Base-by-base conservation (phyloP, 2,797 vertebrate species). In the Nyctalus aviator region DNA sequence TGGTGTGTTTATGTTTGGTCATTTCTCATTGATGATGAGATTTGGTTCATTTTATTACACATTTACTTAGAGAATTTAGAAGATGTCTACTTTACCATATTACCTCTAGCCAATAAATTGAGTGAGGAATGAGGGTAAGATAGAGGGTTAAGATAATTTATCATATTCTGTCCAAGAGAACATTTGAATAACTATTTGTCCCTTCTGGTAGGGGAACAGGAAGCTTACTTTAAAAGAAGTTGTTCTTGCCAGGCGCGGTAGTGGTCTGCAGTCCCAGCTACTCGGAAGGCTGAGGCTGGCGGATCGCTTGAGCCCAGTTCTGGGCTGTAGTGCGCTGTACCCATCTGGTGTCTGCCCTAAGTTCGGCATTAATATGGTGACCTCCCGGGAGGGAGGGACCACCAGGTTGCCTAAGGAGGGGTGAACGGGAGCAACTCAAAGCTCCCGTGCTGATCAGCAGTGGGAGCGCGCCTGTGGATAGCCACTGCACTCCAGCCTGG, bases 41-140 rank as follows among this genome's bases (percentile, higher is more conserved):
- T 86, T 89, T 95, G 46, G 35, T 82, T 82, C 71, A 89, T 83
- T 89, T 64, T n/a, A 46, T 86, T 86, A 85, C 37, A 83, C 13
- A 64, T 57, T 71, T 75, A 59, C 27, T 82, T 59, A 50, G 5
- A 68, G 53, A 71, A 23, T 86, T 94, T 71, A 66, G 35, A 86
- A 32, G 11, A 62, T 62, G 27, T 14, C 57, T 62, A 6, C 57
- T 62, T 59, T 27, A 59, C 57, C 25, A 30, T 66, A 83, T 64
- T 90, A 88, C 50, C 17, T 72, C 27, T 73, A 75, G 55, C 41
- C 35, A 46, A 73, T 23, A 81, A 75, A 88, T 94, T 75, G 32
- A 66, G 9, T 18, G 30, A 21, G 78, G 46, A 68, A 46, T 37
- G 46, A 84, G 11, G 68, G 18, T 84, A 41, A 92, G 30, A 72